Conservation (phyloP, 1,140 invertebrate genomes). For the Pseudachorutes palmiensis region DNA sequence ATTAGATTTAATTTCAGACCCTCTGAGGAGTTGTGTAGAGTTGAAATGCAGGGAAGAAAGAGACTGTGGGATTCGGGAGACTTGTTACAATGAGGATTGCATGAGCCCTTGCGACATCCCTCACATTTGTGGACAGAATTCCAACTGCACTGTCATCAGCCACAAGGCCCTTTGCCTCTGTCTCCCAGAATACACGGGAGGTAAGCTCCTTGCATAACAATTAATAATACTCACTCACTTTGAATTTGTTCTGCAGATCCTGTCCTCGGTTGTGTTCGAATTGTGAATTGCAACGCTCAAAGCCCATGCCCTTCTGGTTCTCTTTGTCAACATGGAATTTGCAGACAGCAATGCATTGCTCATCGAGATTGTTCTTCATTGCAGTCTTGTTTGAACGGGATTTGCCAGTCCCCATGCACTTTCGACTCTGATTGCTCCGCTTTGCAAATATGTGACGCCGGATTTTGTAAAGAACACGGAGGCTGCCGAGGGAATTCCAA, state of each 20-base stretch:
- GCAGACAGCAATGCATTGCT: constrained; percentile 62
- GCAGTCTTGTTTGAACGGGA: constrained; percentile 67
- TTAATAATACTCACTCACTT: too few species aligned
- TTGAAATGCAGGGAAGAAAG: constrained; percentile 69
- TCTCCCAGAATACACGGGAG: constrained; percentile 54
- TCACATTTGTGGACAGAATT: constrained; percentile 71
- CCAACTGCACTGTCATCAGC: constrained; percentile 59
- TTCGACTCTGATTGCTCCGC: constrained; percentile 66
- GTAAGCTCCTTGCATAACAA: constrained; percentile 39
- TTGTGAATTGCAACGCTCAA: constrained; percentile 62
- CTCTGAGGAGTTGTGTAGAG: constrained; percentile 57
- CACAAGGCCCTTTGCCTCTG: constrained; percentile 60
- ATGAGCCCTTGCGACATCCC: constrained; percentile 67
- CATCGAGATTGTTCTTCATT: constrained; percentile 69
- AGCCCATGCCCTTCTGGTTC: constrained; percentile 69
- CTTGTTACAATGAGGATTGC: constrained; percentile 71
- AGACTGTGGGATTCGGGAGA: constrained; percentile 60
- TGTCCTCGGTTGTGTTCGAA: constrained; percentile 64
- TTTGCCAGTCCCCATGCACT: constrained; percentile 70
- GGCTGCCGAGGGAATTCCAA: constrained; percentile 61
- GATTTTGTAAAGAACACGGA: constrained; percentile 69
- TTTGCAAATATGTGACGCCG: constrained; percentile 70
- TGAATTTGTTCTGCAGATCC: constrained; percentile 57
- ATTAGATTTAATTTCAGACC: constrained; percentile 44
- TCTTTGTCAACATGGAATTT: constrained; percentile 70